Evolutionary conservation across 1,140 invertebrate genomes (phyloP), one percentile per base, ranked within the genome.

Genomic region (Anastrepha ludens): DNA sequence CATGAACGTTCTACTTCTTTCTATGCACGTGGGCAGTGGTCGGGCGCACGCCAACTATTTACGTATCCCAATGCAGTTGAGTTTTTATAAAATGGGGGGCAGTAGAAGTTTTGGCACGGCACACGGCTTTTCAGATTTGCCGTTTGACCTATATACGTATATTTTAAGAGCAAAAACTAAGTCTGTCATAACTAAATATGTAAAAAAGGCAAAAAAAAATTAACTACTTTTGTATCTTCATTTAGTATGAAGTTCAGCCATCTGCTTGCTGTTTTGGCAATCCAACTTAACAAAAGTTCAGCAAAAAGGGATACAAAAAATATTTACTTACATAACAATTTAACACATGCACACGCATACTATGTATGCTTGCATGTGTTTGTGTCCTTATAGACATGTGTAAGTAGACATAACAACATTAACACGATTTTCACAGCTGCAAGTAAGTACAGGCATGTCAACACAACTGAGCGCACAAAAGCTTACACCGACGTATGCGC

Each of bases 371-470:
- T 47, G 29, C 6, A 70, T 74, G 41, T 0, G 44, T 74, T 15
- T 74, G 67, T 15, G 44, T 47, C 15, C 4, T 29, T 29, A 29
- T 1, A 74, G 17, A 41, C 67, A 17, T 74, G 41, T 47, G 39
- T 41, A 15, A 15, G 67, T 44, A 74, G 41, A 74, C 6, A 41
- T 6, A 74, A 41, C 11, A 44, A 44, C 47, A 81, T 81, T 81
- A 81, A 58, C 44, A 55, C 44, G 47, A 81, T 81, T 74, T 67
- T n/a, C 74, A 55, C 74, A 81, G 74, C 74, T 81, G 74, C 47
- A n/a, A 50, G 9, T 81, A 81, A 81, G 74, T 20, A 50, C 4
- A 29, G 41, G 41, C 41, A 41, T 74, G 44, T 74, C 29, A 81
- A 55, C 44, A 47, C 29, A 74, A 47, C 41, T 13, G 44, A 47